Conservation (phyloP, 53 echinoderm and acorn worm species). For the Holothuria scabra region DNA sequence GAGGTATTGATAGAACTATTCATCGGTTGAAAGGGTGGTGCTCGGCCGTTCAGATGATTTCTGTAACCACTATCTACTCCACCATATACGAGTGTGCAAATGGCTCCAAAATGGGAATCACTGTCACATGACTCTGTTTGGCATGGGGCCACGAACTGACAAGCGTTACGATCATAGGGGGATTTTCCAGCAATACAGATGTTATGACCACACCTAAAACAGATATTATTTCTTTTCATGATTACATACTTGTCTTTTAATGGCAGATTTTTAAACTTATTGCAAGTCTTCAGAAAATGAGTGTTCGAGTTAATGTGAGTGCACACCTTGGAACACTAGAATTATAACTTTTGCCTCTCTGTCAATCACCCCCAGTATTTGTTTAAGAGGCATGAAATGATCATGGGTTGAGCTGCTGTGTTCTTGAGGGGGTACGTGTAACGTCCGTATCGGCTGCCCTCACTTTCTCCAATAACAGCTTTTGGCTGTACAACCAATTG, state of each 20-base stretch:
- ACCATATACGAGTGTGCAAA: constrained; percentile 74
- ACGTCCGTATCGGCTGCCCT: too few relatives aligned
- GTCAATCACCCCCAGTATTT: too few relatives aligned
- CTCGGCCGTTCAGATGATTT: constrained; percentile 42
- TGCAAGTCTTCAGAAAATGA: constrained; percentile 23
- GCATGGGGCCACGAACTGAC: constrained; percentile 52
- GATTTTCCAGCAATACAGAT: constrained; percentile 62
- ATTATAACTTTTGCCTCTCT: too few relatives aligned
- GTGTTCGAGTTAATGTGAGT: constrained; percentile 32
- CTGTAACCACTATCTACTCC: constrained; percentile 23
- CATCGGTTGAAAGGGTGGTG: constrained; percentile 37
- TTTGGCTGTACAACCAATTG: too few relatives aligned
- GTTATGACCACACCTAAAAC: constrained; percentile 58
- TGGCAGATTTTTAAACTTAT: background rate
- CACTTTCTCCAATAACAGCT: too few relatives aligned
- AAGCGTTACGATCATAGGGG: too few relatives aligned
- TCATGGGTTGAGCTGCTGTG: too few relatives aligned
- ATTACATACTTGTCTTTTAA: constrained; percentile 52
- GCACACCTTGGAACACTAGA: constrained; percentile 16
- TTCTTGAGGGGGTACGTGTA: too few relatives aligned
- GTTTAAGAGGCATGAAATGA: too few relatives aligned
- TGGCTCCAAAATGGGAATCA: constrained; percentile 70
- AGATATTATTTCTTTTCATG: constrained; percentile 55
- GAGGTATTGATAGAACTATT: constrained; percentile 36
- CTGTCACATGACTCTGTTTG: constrained; percentile 53